Conservation (phyloP, 2,888 invertebrate genomes). For the Nemapogon koenigi region DNA sequence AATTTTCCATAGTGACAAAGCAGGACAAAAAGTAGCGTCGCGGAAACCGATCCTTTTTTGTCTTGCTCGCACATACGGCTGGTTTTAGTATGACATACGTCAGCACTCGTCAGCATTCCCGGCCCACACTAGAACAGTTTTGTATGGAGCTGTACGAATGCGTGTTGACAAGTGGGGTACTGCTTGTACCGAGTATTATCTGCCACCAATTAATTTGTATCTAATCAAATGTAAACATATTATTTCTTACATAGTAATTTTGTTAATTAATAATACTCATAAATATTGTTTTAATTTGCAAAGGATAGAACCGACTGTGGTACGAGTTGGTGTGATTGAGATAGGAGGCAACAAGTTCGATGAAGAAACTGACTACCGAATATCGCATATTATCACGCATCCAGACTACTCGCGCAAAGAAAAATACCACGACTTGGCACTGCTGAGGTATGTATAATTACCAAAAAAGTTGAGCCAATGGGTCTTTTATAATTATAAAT, state of each 20-base stretch:
- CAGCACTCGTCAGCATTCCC: no score
- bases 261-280: conserved; percentile 3
- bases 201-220: no score
- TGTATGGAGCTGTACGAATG: no score
- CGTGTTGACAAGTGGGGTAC: no score
- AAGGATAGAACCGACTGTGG: conserved; percentile 37
- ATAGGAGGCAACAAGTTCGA: conserved; percentile 28
- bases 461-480: neutral
- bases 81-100: no score
- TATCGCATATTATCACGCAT: conserved; percentile 31
- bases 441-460: conserved; percentile 33
- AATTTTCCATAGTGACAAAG: no score
- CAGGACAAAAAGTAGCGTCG: no score
- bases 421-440: conserved; percentile 48
- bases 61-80: no score
- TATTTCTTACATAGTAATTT: neutral
- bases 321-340: conserved; percentile 39
- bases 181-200: no score
- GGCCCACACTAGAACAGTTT: no score
- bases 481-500: neutral
- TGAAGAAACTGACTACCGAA: conserved; percentile 29
- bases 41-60: no score
- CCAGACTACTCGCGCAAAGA: conserved; percentile 35
- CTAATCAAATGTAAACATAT: no score
- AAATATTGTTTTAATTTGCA: neutral